Evolutionary conservation across 2,888 invertebrate genomes (phyloP), one percentile per base, ranked within the genome.

Genomic region (Acleris literana): DNA sequence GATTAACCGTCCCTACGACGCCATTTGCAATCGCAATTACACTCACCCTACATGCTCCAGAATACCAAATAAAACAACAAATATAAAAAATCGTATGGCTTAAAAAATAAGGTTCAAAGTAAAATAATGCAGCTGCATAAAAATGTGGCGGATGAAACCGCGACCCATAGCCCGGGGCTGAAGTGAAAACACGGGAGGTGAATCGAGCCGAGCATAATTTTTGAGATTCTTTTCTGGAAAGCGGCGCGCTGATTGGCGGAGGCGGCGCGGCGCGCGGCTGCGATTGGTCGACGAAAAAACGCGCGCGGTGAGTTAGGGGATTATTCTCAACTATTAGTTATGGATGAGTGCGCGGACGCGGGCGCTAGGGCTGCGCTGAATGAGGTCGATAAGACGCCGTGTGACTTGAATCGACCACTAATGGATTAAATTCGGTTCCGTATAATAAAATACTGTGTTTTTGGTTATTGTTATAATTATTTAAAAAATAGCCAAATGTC

Each of bases 241-340:
- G 74, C 72, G 76, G 80, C 64, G 64, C 71, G 70, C 76, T 82
- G 85, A 90, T 92, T 91, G 92, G 92, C 79, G 80, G 84, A 81
- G 79, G 80, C 73, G 74, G 69, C 64, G 70, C 71, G 70, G 72
- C 74, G 71, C 74, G 76, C 68, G 65, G 76, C 76, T 79, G 77
- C 55, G 59, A 90, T 90, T 90, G 91, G 91, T 84, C 82, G 80
- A 73, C 72, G 76, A 80, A 87, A 88, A 90, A 88, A 87, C 85
- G 74, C 73, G 75, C 77, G 80, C 85, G 87, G 89, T 90, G 87
- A 88, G 87, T 81, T 78, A 78, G 81, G 84, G 86, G 87, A 86
- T 88, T 87, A 86, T 89, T 89, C 92, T 84, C 87, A 84, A 88
- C 90, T 90, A 90, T 92, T 92, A 92, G 91, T 91, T 86, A 90